Evolutionary conservation across 1,140 invertebrate species (phyloP).

Genomic region (Oreohelix idahoensis): DNA sequence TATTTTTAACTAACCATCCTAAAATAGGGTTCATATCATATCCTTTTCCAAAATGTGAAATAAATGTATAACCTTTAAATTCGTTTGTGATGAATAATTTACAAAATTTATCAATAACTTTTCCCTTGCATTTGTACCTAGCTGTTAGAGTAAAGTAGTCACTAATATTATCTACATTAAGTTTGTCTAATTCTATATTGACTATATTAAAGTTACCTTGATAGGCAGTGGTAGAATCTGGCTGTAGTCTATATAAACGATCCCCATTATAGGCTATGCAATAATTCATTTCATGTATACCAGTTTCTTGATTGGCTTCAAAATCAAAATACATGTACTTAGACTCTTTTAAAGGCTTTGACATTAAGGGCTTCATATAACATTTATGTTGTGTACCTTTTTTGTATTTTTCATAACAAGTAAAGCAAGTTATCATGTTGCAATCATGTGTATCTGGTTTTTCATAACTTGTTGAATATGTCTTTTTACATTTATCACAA

Average conservation of each 20-base stretch:
- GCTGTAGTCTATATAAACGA: neutral
- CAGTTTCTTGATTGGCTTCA: constrained; percentile 11
- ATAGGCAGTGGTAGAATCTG: neutral
- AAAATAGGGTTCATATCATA: too few species aligned
- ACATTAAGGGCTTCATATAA: neutral
- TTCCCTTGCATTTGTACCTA: neutral
- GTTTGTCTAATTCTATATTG: neutral
- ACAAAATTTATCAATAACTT: constrained; percentile 6
- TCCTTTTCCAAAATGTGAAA: too few species aligned
- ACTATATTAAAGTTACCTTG: neutral
- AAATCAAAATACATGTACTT: neutral
- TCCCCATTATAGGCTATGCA: neutral
- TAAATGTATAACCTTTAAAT: neutral
- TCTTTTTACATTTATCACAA: constrained; percentile 11
- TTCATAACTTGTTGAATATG: constrained; percentile 1
- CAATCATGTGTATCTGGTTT: neutral
- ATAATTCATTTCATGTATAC: constrained; percentile 7
- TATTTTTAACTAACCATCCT: too few species aligned
- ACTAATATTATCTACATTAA: neutral
- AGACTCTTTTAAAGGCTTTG: neutral
- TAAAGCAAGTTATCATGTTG: neutral
- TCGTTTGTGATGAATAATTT: neutral
- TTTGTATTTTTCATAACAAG: constrained; percentile 1
- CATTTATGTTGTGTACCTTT: neutral
- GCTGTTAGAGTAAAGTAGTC: neutral